A percentile compares a stretch with the other conserved stretches of the same genome.
These are phyloP conservation scores for Eupithecia centaureata DNA, from an alignment of 2,888 invertebrate species.

Conservation along the genomic window DNA sequence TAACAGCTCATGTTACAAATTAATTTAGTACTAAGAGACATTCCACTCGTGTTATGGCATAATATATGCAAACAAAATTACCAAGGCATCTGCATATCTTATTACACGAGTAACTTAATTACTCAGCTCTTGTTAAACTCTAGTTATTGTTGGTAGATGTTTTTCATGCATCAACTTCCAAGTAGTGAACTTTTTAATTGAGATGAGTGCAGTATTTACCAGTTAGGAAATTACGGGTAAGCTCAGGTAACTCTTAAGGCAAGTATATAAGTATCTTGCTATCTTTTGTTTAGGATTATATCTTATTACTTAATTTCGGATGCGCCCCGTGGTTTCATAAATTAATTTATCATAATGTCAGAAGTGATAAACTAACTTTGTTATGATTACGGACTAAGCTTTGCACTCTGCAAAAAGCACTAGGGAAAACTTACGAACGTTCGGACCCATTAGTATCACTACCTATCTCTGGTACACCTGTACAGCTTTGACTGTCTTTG, in stretches of 20 bases:
- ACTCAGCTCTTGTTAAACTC: conserved; percentile 18
- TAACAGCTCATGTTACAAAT: conserved; percentile 26
- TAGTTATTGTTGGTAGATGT: conserved; percentile 2
- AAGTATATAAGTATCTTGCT: not conserved
- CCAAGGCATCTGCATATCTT: conserved; percentile 28
- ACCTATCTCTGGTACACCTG: not conserved
- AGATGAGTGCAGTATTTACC: not conserved
- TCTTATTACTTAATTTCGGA: not conserved
- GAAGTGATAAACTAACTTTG: not conserved
- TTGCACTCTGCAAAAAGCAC: not conserved
- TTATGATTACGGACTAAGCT: not conserved
- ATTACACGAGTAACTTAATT: conserved; percentile 24
- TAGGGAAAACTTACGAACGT: not conserved
- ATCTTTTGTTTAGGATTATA: not conserved
- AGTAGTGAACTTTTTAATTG: conserved; percentile 7
- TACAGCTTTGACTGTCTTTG: not conserved
- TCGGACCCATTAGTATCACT: not conserved
- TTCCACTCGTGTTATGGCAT: conserved; percentile 19
- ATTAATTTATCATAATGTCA: not conserved
- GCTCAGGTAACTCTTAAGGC: not conserved
- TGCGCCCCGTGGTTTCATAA: not conserved
- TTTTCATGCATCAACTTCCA: conserved; percentile 19
- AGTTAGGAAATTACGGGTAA: not conserved
- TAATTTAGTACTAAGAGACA: conserved; percentile 31
- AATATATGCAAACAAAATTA: conserved; percentile 38